Evolutionary conservation across 2,797 vertebrate species (phyloP), one percentile per base, ranked within the genome.

Genomic region (Pipistrellus pygmaeus): DNA sequence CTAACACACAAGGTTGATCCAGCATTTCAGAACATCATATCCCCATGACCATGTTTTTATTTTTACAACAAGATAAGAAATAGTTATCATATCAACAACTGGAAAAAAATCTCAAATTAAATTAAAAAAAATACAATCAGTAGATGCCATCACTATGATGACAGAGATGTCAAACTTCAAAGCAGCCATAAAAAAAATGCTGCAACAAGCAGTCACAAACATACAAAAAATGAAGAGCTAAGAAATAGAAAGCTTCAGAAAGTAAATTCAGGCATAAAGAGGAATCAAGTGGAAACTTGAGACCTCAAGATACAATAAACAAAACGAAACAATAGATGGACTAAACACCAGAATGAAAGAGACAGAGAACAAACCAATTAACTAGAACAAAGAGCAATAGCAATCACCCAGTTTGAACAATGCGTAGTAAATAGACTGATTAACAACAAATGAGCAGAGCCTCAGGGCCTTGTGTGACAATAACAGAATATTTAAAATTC

Each of bases 401-500:
- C 86, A 87, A 82, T 51, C 57, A 12, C 2, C 17, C 17, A 75
- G 1, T 75, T 81, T 68, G 38, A 86, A 13, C 32, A 85, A 71
- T 6, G 23, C 25, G 21, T 6, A 60, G 27, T 72, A 35, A 57
- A 68, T 17, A 32, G 15, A 30, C 44, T 38, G 77, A 88, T 15
- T 44, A 88, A 88, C 30, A 88, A 76, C 27, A 86, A 62, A 44
- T 51, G 32, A 86, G 57, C 41, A 76, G 76, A 82, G 38, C 6
- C 17, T 91, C 6, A 3, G 60, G 32, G 13, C 91, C 51, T 17
- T 23, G 14, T 20, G 21, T 5, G n/a, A 60, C 8, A 32, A 41
- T 51, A 41, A 51, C 8, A 69, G 17, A 81, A 73, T 38, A 80
- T 32, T 81, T 82, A 82, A 86, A 91, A 76, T 91, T 75, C 38